phyloP scores from a whole-genome alignment of 2,888 invertebrate species.

The Fragum whitleyi region DNA sequence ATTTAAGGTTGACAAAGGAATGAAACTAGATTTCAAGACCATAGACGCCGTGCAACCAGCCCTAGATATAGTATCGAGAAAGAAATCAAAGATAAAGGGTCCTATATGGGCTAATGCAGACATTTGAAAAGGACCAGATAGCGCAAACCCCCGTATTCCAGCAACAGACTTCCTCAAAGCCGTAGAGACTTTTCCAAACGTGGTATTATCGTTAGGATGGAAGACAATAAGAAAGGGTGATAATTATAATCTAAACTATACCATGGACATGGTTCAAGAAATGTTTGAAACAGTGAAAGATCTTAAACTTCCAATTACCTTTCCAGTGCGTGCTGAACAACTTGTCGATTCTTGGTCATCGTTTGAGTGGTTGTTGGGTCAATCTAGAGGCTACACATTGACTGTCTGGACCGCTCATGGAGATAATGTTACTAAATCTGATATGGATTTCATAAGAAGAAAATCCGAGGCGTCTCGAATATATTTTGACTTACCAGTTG shows the following conservation, averaged over 20 bases:
- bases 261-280: constrained; percentile 88
- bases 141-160: constrained; percentile 88
- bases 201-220: constrained; percentile 94
- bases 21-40: constrained; percentile 95
- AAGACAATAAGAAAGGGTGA: constrained; percentile 89
- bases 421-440: constrained; percentile 89
- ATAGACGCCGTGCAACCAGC: constrained; percentile 88
- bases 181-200: constrained; percentile 86
- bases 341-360: constrained; percentile 89
- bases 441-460: constrained; percentile 89
- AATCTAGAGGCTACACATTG: constrained; percentile 88
- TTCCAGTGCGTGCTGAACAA: constrained; percentile 91
- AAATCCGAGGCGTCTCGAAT: constrained; percentile 89
- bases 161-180: constrained; percentile 88
- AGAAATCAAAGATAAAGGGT: constrained; percentile 58
- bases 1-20: constrained; percentile 85
- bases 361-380: constrained; percentile 88
- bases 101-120: constrained; percentile 96
- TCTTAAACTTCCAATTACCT: constrained; percentile 91
- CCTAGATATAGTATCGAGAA: constrained; percentile 72
- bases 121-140: constrained; percentile 91
- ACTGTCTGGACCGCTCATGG: constrained; percentile 80
- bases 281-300: constrained; percentile 79
- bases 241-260: constrained; percentile 80
- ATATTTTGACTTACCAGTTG: constrained; percentile 91